Evolutionary conservation across 2,797 vertebrate species (phyloP), one percentile per base, ranked within the genome.

Genomic region (Galago senegalensis): DNA sequence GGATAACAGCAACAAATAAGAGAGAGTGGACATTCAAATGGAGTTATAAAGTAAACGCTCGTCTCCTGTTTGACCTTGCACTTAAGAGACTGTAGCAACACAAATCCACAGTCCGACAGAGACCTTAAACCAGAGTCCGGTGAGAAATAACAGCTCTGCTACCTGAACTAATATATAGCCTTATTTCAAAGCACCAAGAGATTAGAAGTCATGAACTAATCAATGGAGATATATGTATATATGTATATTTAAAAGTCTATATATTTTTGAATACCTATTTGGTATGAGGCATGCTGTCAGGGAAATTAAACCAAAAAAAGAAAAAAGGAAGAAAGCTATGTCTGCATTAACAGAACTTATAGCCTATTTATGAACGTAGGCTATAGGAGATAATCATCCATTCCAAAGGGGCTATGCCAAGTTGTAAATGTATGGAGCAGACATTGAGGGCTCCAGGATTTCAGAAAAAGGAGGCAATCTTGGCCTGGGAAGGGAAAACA

Each of bases 1-100:
- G n/a, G 7, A 53, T 92, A 56, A 86, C 60, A 92, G 82, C 12
- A 72, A 29, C 13, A 87, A 95, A 76, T 69, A 87, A 80, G 70
- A 76, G n/a, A 53, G 37, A 70, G 29, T 23, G 0, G 58, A 69
- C 29, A 14, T 49, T 70, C 60, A 67, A 37, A 60, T 5, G 23
- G 75, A 91, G 65, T 21, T 85, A 40, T 37, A 46, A 70, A 60
- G 56, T 56, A 67, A 76, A 93, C 63, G n/a, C 8, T 1, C 17
- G 7, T 61, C 85, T 90, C 77, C 63, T 82, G 7, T 16, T 65
- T 16, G 82, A 23, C 92, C 79, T 93, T 93, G 53, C 60, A 65
- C 29, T 60, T 60, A 25, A 72, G 20, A 53, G 5, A 49, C 25
- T 23, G 56, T 43, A 63, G n/a, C 70, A 27, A 46, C 61, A 25